Evolutionary conservation across 2,797 vertebrate species (phyloP).

Genomic region (Enteromius argenteus): DNA sequence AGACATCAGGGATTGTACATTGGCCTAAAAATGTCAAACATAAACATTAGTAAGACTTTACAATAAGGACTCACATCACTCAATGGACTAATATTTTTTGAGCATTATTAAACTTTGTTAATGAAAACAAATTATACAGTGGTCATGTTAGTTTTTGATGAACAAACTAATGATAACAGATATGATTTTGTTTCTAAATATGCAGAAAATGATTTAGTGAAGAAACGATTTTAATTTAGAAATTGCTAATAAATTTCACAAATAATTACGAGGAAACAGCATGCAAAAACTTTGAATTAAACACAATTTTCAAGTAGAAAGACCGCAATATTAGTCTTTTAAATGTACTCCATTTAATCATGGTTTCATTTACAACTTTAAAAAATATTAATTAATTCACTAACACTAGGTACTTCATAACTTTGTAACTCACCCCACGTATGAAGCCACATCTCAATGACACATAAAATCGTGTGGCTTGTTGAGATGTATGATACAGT

Average conservation of each 20-base stretch:
- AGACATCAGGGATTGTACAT: slow-evolving; percentile 15
- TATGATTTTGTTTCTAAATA: not conserved
- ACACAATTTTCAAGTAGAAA: not conserved
- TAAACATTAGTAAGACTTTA: not conserved
- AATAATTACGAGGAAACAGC: not conserved
- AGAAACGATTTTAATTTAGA: not conserved
- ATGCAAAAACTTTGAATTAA: not conserved
- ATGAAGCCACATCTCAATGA: not conserved
- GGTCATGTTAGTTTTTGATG: not conserved
- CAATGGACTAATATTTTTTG: not conserved
- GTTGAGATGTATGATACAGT: not conserved
- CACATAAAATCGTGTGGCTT: not conserved
- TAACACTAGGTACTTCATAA: not conserved
- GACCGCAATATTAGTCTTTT: not conserved
- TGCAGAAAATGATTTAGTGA: not conserved
- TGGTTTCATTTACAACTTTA: not conserved
- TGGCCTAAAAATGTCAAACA: slow-evolving; percentile 25
- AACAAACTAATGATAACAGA: not conserved
- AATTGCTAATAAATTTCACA: not conserved
- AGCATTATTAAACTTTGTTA: not conserved
- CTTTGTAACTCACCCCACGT: not conserved
- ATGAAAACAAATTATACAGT: not conserved
- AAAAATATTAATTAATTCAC: not conserved
- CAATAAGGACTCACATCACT: not conserved
- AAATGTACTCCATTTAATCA: not conserved